These are phyloP conservation scores for Conus betulinus DNA, from an alignment of 1,140 invertebrate genomes.

Conservation along the genomic window DNA sequence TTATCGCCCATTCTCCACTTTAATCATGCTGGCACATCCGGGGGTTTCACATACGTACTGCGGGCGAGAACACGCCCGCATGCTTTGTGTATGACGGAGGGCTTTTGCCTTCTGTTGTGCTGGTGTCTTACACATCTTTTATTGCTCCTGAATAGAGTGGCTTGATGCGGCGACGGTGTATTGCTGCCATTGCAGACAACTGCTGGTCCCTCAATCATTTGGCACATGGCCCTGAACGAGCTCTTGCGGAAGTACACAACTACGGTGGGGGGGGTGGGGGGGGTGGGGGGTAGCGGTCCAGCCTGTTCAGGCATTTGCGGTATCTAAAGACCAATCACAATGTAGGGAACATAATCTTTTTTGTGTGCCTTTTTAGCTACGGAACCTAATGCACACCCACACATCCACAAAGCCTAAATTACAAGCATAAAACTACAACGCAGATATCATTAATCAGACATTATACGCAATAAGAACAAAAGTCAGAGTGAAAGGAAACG, in stretches of 20 bases:
- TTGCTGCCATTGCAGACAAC: conserved; percentile 96
- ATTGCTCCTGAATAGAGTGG: conserved; percentile 42
- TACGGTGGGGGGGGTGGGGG: too few relatives aligned
- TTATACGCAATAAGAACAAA: too few relatives aligned
- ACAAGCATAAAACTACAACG: too few relatives aligned
- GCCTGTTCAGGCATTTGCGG: conserved; percentile 96
- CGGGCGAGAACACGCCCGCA: too few relatives aligned
- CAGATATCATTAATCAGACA: too few relatives aligned
- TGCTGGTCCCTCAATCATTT: conserved; percentile 99
- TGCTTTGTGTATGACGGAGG: not conserved
- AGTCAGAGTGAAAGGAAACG: too few relatives aligned
- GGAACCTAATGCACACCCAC: too few relatives aligned
- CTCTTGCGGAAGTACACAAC: conserved; percentile 94
- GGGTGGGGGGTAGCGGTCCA: conserved; percentile 98
- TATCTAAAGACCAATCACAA: conserved; percentile 79
- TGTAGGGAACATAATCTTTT: too few relatives aligned
- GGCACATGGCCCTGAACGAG: conserved; percentile 93
- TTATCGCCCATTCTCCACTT: too few relatives aligned
- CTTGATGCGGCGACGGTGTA: conserved; percentile 87
- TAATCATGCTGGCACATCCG: too few relatives aligned
- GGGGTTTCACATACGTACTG: too few relatives aligned
- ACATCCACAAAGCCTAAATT: too few relatives aligned
- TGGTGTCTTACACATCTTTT: conserved; percentile 33
- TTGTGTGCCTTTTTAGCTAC: not conserved
- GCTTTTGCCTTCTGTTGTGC: conserved; percentile 23